Evolutionary conservation across 2,113 vertebrate species (phyloP), one percentile per base, ranked within the genome.

Genomic region (Malurus elegans): DNA sequence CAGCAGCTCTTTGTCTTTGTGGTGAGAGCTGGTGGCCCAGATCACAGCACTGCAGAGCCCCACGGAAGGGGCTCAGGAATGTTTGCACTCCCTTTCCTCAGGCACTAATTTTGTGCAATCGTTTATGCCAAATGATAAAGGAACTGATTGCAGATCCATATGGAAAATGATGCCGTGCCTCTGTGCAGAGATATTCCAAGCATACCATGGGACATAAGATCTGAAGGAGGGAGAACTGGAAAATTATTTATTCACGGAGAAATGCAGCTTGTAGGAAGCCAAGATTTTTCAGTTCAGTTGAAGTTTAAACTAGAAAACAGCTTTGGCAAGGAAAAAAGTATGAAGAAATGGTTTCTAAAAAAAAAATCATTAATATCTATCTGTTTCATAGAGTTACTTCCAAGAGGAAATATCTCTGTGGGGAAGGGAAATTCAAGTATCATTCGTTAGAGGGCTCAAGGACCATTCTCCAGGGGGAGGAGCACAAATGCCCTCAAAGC

Each of bases 211-310:
- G 94, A 93, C 92, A 91, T 84, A 92, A 87, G 95, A 95, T 95
- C 94, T 91, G 96, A 95, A 74, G 91, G 95, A 95, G 83, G 94
- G 47, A 96, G 69, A 92, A 72, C 34, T 88, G 94, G 86, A 89
- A 86, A 95, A 97, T 91, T 91, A 93, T 96, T 96, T 95, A 95
- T 93, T 94, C 76, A 28, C 3, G 7, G 91, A 94, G 91, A 93
- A 97, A 91, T 23, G 44, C 57, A 42, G 76, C 83, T 84, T 75
- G 65, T 51, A 71, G 69, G 51, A 88, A 95, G 95, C 95, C 94
- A 95, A 93, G 71, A 93, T 88, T 95, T 83, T 76, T 86, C 92
- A 51, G 79, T 90, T 95, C 86, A 86, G 86, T 21, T 92, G 91
- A 93, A 95, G 94, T 90, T 95, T 90, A 80, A 90, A 86, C 86